Conservation (phyloP, 2,797 vertebrate genomes). For the Microctenopoma stevenorrisi region DNA sequence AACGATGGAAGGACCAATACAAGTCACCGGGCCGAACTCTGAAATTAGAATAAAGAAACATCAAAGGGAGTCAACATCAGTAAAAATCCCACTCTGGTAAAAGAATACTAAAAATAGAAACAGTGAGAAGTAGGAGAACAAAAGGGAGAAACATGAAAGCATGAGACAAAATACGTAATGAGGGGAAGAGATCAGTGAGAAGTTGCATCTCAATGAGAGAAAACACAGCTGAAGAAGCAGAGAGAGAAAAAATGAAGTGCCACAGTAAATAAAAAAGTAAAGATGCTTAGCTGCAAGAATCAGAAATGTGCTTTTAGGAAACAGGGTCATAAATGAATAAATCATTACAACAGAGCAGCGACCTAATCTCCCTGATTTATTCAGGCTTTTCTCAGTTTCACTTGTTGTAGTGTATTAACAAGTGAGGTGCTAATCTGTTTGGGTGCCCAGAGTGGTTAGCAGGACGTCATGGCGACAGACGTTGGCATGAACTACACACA, state of each 20-base stretch:
- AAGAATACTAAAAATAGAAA: conserved; percentile 30
- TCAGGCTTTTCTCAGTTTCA: conserved; percentile 8
- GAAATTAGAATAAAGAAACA: conserved; percentile 16
- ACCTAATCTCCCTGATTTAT: conserved; percentile 13
- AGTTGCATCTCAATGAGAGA: conserved; percentile 58
- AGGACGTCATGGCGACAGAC: conserved; percentile 2
- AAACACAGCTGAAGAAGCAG: conserved; percentile 43
- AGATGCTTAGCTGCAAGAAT: conserved; percentile 31
- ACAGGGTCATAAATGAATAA: conserved; percentile 50
- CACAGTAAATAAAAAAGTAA: conserved; percentile 27
- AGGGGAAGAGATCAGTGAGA: conserved; percentile 52
- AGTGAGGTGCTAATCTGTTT: conserved; percentile 30
- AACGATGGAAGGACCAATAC: background rate
- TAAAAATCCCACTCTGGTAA: conserved; percentile 10
- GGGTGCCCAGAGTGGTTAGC: conserved; percentile 16
- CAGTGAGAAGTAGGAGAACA: conserved; percentile 33
- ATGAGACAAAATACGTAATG: conserved; percentile 51
- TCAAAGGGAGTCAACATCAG: conserved; percentile 44
- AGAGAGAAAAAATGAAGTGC: background rate
- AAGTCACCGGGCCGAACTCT: conserved; percentile 2
- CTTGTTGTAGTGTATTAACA: conserved; percentile 27
- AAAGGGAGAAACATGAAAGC: conserved; percentile 46
- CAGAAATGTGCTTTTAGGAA: conserved; percentile 28
- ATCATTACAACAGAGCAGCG: conserved; percentile 30
- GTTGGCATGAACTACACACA: background rate